Base-by-base conservation (phyloP, 1,140 invertebrate genomes). In the Drosophila grimshawi region DNA sequence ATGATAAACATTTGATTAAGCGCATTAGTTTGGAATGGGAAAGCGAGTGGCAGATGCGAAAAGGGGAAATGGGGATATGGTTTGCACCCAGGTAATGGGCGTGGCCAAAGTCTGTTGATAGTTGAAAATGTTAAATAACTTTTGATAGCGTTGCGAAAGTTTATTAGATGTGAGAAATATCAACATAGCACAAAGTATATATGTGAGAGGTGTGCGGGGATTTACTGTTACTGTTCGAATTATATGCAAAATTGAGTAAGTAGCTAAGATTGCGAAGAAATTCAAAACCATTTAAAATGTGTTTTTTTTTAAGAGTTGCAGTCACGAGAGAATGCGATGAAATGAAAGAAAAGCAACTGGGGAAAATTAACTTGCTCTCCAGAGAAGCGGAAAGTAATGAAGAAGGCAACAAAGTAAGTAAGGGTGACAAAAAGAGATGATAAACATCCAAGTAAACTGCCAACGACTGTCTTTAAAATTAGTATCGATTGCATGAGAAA, bases 1-100 rank as follows among this genome's bases (percentile, higher is more conserved):
- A 88, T 88, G 83, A 86, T 86, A 86, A 86, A 88, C 83, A 88
- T 86, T 86, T 88, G 83, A 86, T 86, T 88, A 86, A 86, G 83
- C 72, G 80, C 78, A 86, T 83, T 86, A 88, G 73, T 73, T 29
- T 61, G 37, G 27, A 41, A 29, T 7, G 30, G 51, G 43, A 73
- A 41, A 48, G 41, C 32, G 43, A 6, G 4, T 27, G 30, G 39
- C 32, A 53, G 5, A 4, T 7, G 33, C 2, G 52, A 41, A 46
- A 61, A 45, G 33, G 45, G 33, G 6, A 56, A 7, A 35, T 8
- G 32, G 3, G 35, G 53, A 52, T 55, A 45, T n/a, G 19, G 19
- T 19, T 19, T 19, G 19, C 19, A 19, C 19, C 19, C 64, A 74
- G 77, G 73, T 85, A 80, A 74, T 67, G 57, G 68, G 29, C 46